Conservation (phyloP, 2,797 vertebrate genomes). For the Aphelocoma californica region DNA sequence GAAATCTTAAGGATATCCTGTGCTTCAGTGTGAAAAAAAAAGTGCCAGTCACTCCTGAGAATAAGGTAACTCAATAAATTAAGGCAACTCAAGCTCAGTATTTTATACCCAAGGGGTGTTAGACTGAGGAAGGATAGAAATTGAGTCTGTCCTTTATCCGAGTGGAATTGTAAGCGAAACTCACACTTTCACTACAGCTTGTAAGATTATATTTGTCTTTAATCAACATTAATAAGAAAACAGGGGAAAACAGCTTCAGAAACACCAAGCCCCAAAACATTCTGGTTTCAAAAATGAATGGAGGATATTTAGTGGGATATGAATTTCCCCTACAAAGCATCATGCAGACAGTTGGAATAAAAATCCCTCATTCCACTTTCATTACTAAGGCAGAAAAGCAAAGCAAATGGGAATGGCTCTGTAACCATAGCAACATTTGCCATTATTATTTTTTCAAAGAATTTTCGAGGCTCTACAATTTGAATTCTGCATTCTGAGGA, state of each 20-base stretch:
- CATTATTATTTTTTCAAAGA: constrained; percentile 16
- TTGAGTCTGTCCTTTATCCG: background rate
- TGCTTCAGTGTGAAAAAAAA: background rate
- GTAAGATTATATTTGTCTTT: background rate
- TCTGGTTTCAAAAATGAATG: background rate
- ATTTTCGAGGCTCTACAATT: constrained; percentile 8
- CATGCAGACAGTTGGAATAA: background rate
- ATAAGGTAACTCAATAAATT: background rate
- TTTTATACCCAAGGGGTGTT: background rate
- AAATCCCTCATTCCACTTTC: constrained; percentile 13
- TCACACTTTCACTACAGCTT: background rate
- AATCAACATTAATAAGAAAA: background rate
- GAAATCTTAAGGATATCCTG: background rate
- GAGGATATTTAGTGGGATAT: background rate
- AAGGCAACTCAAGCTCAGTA: background rate
- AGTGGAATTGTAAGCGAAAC: background rate
- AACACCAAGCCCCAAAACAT: background rate
- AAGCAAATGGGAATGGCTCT: constrained; percentile 37
- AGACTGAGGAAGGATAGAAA: background rate
- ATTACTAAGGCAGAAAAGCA: constrained; percentile 34
- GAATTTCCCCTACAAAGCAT: background rate
- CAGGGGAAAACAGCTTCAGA: background rate
- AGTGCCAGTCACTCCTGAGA: background rate
- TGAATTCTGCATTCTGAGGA: constrained; percentile 21
- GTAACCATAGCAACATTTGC: constrained; percentile 58